Base-by-base conservation (phyloP, 2,797 vertebrate species). In the Melanotaenia maccullochi region DNA sequence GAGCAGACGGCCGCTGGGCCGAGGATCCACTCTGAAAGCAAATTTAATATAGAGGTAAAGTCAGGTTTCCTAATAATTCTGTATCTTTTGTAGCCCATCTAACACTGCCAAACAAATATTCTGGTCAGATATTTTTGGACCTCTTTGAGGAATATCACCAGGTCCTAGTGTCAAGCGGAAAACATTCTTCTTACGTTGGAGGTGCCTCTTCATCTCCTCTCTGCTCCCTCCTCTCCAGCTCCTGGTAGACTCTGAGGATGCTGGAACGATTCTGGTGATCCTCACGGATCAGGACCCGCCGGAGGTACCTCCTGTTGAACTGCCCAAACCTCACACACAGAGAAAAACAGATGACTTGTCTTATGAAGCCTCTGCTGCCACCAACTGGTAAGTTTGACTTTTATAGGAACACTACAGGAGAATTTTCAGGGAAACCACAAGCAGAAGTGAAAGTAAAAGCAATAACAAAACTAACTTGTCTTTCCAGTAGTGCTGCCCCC, bases 401-500 rank as follows among this genome's bases (percentile, higher is more conserved):
- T 7, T 2, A 8, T n/a, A 9, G 49, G 49, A 51, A 9, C 35
- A 11, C 35, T 36, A 11, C 9, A 13, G 36, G 3, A 14, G 40
- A 18, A 42, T 42, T 42, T 42, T 42, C 22, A n/a, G 1, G 1
- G 1, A n/a, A 69, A 42, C 36, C 5, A 32, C 7, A 42, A 14
- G 6, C 3, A 14, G 11, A 57, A 36, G 12, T 25, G 3, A 33
- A 33, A 20, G 18, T 22, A 24, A 59, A 38, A 42, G 40, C 40
- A 72, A 59, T 0, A 20, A 5, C 0, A 33, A 12, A 44, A 83
- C 92, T 92, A 92, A 96, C 96, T 95, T 96, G 92, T 96, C 95
- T 93, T 96, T 96, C 95, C 95, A 96, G 92, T 95, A 96, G 90
- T 96, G 95, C 68, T 95, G 95, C 72, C 95, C 95, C 94, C 95